Evolutionary conservation across 2,797 vertebrate genomes (phyloP).

Genomic region (Phoeniculus purpureus): DNA sequence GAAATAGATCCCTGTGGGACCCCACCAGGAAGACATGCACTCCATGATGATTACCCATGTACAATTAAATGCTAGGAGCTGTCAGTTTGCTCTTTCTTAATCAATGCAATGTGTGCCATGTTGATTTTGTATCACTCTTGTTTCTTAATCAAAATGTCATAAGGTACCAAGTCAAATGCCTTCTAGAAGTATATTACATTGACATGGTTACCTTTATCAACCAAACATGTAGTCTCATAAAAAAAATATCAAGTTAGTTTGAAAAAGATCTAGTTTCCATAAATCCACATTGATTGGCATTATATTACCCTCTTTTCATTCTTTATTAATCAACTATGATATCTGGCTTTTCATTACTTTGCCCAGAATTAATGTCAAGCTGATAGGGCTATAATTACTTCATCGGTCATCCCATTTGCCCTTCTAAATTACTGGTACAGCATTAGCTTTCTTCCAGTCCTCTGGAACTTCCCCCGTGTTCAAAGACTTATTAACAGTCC

Average conservation of each 20-base stretch:
- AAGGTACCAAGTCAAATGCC: constrained; percentile 70
- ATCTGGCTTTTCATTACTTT: constrained; percentile 73
- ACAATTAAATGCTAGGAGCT: constrained; percentile 73
- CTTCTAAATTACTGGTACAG: constrained; percentile 72
- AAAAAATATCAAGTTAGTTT: constrained; percentile 74
- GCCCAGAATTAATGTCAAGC: constrained; percentile 71
- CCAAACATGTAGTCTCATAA: constrained; percentile 70
- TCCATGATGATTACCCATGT: constrained; percentile 70
- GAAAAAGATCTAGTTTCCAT: constrained; percentile 73
- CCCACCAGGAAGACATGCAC: constrained; percentile 53
- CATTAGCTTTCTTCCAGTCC: constrained; percentile 63
- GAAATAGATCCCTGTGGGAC: constrained; percentile 65
- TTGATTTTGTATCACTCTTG: constrained; percentile 74
- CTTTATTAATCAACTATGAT: constrained; percentile 74
- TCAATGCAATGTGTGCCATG: constrained; percentile 73
- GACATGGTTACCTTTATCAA: constrained; percentile 72
- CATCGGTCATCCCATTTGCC: constrained; percentile 74
- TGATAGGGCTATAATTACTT: constrained; percentile 73
- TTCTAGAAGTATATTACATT: constrained; percentile 71
- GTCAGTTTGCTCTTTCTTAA: constrained; percentile 72
- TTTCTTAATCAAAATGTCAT: constrained; percentile 76
- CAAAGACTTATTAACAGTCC: constrained; percentile 54
- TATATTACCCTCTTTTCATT: constrained; percentile 73
- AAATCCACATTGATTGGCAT: constrained; percentile 73
- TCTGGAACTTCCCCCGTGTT: constrained; percentile 50